These are phyloP conservation scores for Drosophila setifemur DNA, from an alignment of 1,140 invertebrate species.

Conservation along the genomic window DNA sequence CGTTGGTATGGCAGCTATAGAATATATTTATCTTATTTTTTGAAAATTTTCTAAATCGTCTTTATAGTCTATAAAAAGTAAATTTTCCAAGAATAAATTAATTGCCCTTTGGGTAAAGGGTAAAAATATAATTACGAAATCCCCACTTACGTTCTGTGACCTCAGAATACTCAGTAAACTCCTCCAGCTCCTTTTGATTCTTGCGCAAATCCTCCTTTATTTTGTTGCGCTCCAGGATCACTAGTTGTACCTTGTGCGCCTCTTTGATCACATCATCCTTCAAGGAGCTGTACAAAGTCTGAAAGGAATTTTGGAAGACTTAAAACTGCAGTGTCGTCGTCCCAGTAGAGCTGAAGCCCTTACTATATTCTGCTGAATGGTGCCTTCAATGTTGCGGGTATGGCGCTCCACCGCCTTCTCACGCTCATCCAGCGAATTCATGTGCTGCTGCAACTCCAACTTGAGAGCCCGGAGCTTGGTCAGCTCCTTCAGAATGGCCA, in stretches of 20 bases:
- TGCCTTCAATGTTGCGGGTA: slow-evolving; percentile 81
- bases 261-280: slow-evolving; percentile 84
- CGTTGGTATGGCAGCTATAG: too few species aligned
- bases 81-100: not conserved
- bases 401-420: slow-evolving; percentile 79
- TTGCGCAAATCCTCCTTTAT: slow-evolving; percentile 80
- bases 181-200: slow-evolving; percentile 57
- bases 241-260: slow-evolving; percentile 83
- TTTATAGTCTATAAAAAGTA: too few species aligned
- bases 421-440: slow-evolving; percentile 57
- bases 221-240: slow-evolving; percentile 82
- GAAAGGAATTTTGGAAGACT: too few species aligned
- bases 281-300: slow-evolving; percentile 84
- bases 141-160: slow-evolving; percentile 43
- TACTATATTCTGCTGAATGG: slow-evolving; percentile 83
- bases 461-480: slow-evolving; percentile 53
- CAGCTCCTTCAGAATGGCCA: slow-evolving; percentile 83
- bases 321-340: not conserved
- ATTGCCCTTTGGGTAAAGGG: too few species aligned
- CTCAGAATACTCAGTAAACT: slow-evolving; percentile 54
- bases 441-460: slow-evolving; percentile 49
- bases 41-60: too few species aligned
- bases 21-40: too few species aligned
- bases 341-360: not conserved
- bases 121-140: not conserved